Evolutionary conservation across 2,113 vertebrate species (phyloP), one percentile per base, ranked within the genome.

Genomic region (Brachyhypopomus occidentalis): DNA sequence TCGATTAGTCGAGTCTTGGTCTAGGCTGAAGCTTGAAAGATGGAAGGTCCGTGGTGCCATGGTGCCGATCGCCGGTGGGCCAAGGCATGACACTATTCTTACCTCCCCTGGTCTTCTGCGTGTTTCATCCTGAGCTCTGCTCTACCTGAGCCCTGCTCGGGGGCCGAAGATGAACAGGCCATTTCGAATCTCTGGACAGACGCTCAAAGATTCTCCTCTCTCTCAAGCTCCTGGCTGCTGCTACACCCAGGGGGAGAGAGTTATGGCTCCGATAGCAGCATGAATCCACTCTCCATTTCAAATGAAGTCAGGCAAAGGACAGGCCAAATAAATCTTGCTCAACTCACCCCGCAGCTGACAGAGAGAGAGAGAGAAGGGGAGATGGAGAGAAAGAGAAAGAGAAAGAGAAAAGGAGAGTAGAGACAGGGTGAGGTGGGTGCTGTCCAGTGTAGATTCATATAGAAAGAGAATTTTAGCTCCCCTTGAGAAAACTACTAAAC

Each of bases 201-300:
- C 72, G 69, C 73, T 12, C 55, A 25, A 69, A 81, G 72, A 81
- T 75, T 81, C 64, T 60, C 55, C 7, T 45, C 52, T 69, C 25
- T 6, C 48, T 81, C 63, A 55, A 81, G 80, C 56, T 81, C 72
- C 80, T 81, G 80, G 80, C 80, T 27, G 36, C 63, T 34, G 80
- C 80, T 25, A 4, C 11, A 30, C 34, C 72, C 80, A 58, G 56
- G 69, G 63, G 80, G 63, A 76, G 64, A 81, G 80, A 81, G 66
- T 81, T 81, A 81, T 76, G 80, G 80, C 80, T 70, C 36, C 16
- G 72, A 81, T 70, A 81, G 80, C 80, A 70, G 72, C 80, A 76
- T 70, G 72, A 59, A 73, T 81, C 63, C 64, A 81, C 72, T 81
- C 80, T 81, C 80, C 73, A 81, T 86, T 82, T 83, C 84, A 80